A percentile compares a stretch with the other conserved stretches of the same genome.
These are phyloP conservation scores for Toxostoma redivivum DNA, from an alignment of 2,113 vertebrate species.

Conservation along the genomic window DNA sequence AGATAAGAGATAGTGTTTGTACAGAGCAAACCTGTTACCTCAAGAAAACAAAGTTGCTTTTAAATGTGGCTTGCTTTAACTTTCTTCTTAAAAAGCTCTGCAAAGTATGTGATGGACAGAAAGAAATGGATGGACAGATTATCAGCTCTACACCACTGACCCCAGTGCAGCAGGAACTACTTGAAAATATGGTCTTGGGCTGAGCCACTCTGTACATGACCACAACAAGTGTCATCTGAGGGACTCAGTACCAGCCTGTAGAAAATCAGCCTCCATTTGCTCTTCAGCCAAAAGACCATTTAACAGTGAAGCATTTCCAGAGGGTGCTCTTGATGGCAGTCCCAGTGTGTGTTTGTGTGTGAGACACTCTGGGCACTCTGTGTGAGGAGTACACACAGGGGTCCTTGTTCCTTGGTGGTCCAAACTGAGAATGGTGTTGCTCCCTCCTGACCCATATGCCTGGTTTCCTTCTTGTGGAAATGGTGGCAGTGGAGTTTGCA, in stretches of 20 bases:
- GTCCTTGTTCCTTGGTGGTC: not conserved
- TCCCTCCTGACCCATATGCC: not conserved
- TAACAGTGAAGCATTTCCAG: not conserved
- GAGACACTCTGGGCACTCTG: not conserved
- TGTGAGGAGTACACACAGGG: not conserved
- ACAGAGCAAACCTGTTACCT: conserved; percentile 62
- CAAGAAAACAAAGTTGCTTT: conserved; percentile 51
- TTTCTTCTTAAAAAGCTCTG: not conserved
- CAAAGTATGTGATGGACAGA: not conserved
- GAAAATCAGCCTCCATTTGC: not conserved
- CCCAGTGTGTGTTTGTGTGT: not conserved
- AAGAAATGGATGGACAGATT: not conserved
- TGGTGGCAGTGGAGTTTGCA: not conserved
- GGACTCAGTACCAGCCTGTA: not conserved
- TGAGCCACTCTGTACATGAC: not conserved
- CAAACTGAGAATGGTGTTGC: not conserved
- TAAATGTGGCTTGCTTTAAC: conserved; percentile 13
- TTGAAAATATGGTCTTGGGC: not conserved
- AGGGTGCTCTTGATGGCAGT: not conserved
- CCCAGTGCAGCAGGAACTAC: not conserved
- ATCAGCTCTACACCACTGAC: not conserved
- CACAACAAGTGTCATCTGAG: not conserved
- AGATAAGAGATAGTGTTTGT: conserved; percentile 62
- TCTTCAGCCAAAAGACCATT: not conserved
- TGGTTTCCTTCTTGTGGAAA: not conserved